Conservation (phyloP, 2,113 vertebrate species). For the Alligator mississippiensis region DNA sequence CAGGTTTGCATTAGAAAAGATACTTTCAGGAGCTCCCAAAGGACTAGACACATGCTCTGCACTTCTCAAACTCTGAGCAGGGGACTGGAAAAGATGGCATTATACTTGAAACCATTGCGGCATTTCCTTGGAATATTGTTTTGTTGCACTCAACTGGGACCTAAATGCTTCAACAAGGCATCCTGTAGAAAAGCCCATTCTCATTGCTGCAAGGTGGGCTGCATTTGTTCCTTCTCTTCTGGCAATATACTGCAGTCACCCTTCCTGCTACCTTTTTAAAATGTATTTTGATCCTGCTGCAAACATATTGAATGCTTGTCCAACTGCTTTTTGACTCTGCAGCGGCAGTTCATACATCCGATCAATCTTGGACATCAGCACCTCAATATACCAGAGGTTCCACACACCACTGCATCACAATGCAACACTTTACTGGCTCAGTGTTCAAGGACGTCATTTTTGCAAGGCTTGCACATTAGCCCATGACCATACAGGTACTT, state of each 20-base stretch:
- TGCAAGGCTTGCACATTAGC: slow-evolving; percentile 75
- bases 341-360: slow-evolving; percentile 77
- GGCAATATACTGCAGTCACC: neutral
- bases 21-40: neutral
- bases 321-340: neutral
- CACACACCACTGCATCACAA: slow-evolving; percentile 78
- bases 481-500: slow-evolving; percentile 78
- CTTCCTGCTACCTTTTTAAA: neutral
- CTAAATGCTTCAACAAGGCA: neutral
- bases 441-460: slow-evolving; percentile 78
- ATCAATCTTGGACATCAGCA: slow-evolving; percentile 79
- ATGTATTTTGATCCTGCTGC: neutral
- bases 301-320: neutral
- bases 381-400: slow-evolving; percentile 65
- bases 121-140: neutral
- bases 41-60: neutral
- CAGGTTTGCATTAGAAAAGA: no score
- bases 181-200: neutral
- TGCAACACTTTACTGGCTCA: slow-evolving; percentile 79
- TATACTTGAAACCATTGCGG: neutral
- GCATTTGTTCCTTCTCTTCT: neutral
- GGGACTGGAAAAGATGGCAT: neutral
- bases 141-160: neutral
- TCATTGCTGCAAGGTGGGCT: neutral
- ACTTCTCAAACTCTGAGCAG: neutral